Base-by-base conservation (phyloP, 2,888 invertebrate genomes). In the Drosophila villosipedis region DNA sequence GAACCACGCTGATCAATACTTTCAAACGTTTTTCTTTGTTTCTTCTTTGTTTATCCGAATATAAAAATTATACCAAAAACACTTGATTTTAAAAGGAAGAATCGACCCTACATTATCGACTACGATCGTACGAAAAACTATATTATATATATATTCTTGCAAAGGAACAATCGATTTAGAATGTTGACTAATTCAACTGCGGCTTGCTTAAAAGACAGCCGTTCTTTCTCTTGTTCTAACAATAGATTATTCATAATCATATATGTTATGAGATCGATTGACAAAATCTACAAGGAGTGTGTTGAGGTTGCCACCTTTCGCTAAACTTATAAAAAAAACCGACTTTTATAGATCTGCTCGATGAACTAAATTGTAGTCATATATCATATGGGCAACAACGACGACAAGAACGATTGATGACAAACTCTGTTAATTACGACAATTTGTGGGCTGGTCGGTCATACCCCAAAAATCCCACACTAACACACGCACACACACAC, bases 361-460 rank as follows among this genome's bases (percentile, higher is more conserved):
- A 22, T 65, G 22, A 68, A 49, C 60, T 50, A 60, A 60, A 63
- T 77, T 53, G 63, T 73, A 52, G 41, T 69, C 69, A 66, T 73
- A 78, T 69, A 73, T 78, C 65, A 61, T 73, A 3, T 10, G 22
- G 22, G 16, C n/a, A 14, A 39, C 25, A 28, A 41, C 25, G 49
- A 37, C 25, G 49, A 61, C 70, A 47, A 41, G 47, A 60, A 58
- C 61, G 57, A 70, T 71, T 62, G 67, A 78, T 78, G 79, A 59
- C 79, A 70, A 79, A 67, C 57, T 41, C 58, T 37, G 54, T 67
- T 78, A 79, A 78, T 78, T 79, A 75, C 71, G 35, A 71, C 62
- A 60, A 71, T 78, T 78, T 78, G 80, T 78, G 75, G 63, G 63
- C 71, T 67, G 79, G 79, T 70, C 79, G 75, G 75, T 74, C 70